Evolutionary conservation across 1,140 invertebrate genomes (phyloP), one percentile per base, ranked within the genome.

Genomic region (Stegodyphus dumicola): DNA sequence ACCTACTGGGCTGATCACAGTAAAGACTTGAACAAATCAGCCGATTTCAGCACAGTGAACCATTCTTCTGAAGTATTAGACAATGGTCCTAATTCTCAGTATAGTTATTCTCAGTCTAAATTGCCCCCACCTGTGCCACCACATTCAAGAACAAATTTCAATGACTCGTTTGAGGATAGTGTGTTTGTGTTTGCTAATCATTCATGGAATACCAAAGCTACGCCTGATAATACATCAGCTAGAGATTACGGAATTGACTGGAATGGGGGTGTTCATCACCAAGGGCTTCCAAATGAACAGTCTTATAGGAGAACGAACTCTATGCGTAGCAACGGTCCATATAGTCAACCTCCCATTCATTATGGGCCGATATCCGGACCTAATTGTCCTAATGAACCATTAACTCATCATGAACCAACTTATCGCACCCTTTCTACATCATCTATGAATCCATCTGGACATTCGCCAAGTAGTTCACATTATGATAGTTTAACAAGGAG

Each of bases 401-500:
- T 65, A 33, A 9, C 60, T 51, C 77, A 80, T 48, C 77, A 80
- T 51, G 71, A 83, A 33, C 56, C 70, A 6, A 7, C 71, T 9
- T 83, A 66, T 48, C n/a, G 74, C 18, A 66, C 81, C 7, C 33
- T 54, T 2, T 73, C 70, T 15, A n/a, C 66, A 18, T 69, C 66
- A 18, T 69, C 66, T 9, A 3, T 48, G 7, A n/a, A 69, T 69
- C 66, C n/a, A 13, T 75, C 79, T 13, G 81, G 81, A 13, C 81
- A 85, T 69, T 85, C 81, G n/a, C 81, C 81, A 18, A 77, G 71
- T 49, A 77, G 71, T 15, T 77, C 78, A 10, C 81, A 85, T 15
- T 85, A 85, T 53, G 81, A 85, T 13, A 85, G 81, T 60, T 33
- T 85, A 11, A 67, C 65, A 7, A 71, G 87, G 77, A 90, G 92